Evolutionary conservation across 1,140 invertebrate genomes (phyloP).

Genomic region (Hyposmocoma kahamanoa): DNA sequence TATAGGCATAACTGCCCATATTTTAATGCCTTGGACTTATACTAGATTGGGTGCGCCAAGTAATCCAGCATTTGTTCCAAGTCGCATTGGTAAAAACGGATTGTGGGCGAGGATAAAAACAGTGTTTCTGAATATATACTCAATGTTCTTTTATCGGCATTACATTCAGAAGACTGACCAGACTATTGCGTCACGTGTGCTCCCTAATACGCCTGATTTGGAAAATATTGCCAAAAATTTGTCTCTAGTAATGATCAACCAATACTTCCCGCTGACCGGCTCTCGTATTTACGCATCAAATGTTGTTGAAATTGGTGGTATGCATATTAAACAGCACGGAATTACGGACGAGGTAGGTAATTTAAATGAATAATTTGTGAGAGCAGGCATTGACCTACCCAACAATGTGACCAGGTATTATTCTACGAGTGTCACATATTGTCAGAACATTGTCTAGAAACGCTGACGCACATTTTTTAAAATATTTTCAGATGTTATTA

Average conservation of each 20-base stretch:
- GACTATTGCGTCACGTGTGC: conserved; percentile 11
- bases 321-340: not conserved
- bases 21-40: conserved; percentile 72
- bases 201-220: conserved; percentile 66
- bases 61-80: conserved; percentile 68
- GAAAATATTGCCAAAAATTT: conserved; percentile 70
- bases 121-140: conserved; percentile 25
- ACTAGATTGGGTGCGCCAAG: conserved; percentile 69
- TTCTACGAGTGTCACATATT: too few species aligned
- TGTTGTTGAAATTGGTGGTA: not conserved
- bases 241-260: conserved; percentile 75
- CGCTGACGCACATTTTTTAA: too few species aligned
- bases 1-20: conserved; percentile 69
- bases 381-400: too few species aligned
- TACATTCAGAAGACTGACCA: conserved; percentile 9
- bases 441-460: too few species aligned
- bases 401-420: too few species aligned
- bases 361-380: too few species aligned
- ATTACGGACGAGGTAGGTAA: not conserved
- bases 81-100: conserved; percentile 60
- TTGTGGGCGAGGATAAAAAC: conserved; percentile 64
- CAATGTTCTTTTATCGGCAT: conserved; percentile 17
- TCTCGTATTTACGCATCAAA: not conserved
- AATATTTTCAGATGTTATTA: not conserved
- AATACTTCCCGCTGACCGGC: conserved; percentile 71